phyloP scores from a whole-genome alignment of 2,113 vertebrate species.

The Oreochromis tanganicae region DNA sequence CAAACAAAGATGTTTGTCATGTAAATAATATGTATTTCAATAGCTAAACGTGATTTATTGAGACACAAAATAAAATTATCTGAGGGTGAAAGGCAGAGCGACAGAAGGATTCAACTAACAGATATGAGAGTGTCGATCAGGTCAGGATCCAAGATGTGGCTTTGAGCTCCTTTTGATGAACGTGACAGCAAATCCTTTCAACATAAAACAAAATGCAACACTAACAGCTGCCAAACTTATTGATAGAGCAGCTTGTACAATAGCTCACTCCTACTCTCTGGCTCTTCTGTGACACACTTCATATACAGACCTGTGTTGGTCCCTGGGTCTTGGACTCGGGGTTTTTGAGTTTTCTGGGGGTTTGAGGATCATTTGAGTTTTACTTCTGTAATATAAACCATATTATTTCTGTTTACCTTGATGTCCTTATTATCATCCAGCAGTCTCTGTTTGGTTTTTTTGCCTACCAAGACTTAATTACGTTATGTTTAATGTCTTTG shows the following conservation, averaged over 20 bases:
- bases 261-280: background rate
- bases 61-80: background rate
- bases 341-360: background rate
- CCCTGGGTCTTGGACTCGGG: background rate
- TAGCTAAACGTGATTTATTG: background rate
- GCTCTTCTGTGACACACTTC: background rate
- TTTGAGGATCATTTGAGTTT: background rate
- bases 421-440: background rate
- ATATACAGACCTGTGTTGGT: background rate
- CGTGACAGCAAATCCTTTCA: background rate
- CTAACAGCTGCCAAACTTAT: background rate
- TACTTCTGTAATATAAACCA: background rate
- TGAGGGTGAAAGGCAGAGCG: background rate
- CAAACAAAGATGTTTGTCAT: rapidly evolving
- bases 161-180: background rate
- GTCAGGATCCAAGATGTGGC: background rate
- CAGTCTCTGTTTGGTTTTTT: background rate
- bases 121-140: background rate
- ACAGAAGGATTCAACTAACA: background rate
- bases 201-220: background rate
- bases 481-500: background rate
- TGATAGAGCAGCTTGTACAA: background rate
- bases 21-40: background rate
- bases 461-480: background rate
- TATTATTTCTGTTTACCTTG: background rate